phyloP scores from a whole-genome alignment of 2,888 invertebrate species.

The Netelia melanura region DNA sequence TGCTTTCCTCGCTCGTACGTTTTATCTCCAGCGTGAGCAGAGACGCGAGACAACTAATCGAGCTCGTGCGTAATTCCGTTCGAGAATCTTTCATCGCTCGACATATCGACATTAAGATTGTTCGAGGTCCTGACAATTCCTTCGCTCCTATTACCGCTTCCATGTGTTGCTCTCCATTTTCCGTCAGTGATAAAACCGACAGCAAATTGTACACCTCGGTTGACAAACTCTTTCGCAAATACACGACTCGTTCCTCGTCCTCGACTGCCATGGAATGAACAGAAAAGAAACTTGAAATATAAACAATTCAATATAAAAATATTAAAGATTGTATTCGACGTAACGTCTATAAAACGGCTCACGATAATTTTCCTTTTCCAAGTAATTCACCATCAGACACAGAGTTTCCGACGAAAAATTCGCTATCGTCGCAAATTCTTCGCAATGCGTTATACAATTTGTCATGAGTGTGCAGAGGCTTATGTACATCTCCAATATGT shows the following conservation, averaged over 20 bases:
- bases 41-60: slow-evolving; percentile 79
- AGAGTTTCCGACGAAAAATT: slow-evolving; percentile 85
- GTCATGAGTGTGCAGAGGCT: slow-evolving; percentile 85
- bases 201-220: slow-evolving; percentile 85
- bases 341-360: slow-evolving; percentile 75
- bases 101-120: slow-evolving; percentile 75
- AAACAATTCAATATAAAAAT: neutral
- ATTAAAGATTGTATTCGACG: slow-evolving; percentile 27
- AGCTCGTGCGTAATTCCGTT: slow-evolving; percentile 78
- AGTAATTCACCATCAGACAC: slow-evolving; percentile 83
- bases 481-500: slow-evolving; percentile 86
- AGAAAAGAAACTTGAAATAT: neutral
- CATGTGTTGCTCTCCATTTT: slow-evolving; percentile 76
- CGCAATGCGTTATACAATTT: slow-evolving; percentile 83
- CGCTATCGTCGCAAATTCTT: slow-evolving; percentile 83
- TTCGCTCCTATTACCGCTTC: slow-evolving; percentile 79
- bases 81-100: slow-evolving; percentile 75
- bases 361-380: slow-evolving; percentile 85
- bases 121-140: slow-evolving; percentile 74
- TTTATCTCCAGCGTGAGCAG: slow-evolving; percentile 80
- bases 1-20: slow-evolving; percentile 42
- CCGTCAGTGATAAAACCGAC: slow-evolving; percentile 81
- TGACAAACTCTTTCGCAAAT: slow-evolving; percentile 85
- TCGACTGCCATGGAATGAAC: slow-evolving; percentile 77
- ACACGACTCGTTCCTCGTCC: slow-evolving; percentile 81